Base-by-base conservation (phyloP, 2,888 invertebrate species). In the Lasius fuliginosus region DNA sequence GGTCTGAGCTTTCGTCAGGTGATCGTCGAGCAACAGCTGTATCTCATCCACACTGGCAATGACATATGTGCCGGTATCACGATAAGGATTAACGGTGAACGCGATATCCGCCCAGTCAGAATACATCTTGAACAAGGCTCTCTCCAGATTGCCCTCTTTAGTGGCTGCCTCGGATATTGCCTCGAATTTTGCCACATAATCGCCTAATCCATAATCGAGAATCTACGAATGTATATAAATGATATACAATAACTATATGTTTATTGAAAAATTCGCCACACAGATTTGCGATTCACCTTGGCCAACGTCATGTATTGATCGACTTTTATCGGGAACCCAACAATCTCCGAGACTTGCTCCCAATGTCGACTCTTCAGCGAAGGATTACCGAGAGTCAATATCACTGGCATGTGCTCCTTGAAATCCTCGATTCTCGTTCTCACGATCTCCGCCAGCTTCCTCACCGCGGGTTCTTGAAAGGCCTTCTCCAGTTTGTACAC, bases 1-100 rank as follows among this genome's bases (percentile, higher is more conserved):
- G 0, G 99, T 99, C 94, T 99, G 99, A 1, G 99, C 98, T 95
- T 99, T 99, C 11, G 99, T 98, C 89, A 99, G 97, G 94, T 99
- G 99, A 94, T 99, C 99, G 94, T 99, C 99, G 79, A 99, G 95
- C 73, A 98, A 95, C 53, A 98, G 95, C 95, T 99, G 99, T 93
- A 99, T 99, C 92, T 99, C 99, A 95, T 99, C 99, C 6, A 99
- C 96, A 84, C 98, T 97, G 0, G 98, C 97, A 86, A 99, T 95
- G 89, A 99, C 98, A 91, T 96, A 97, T 0, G 99, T 99, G 15
- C 99, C 99, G 9, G 99, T 98, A 94, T 98, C 98, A 91, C 98
- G 93, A 86, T 98, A 98, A 23, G 96, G 95, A 85, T 97, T 96
- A 79, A 98, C 96, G 12, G 96, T 96, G 93, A 98, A 98, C 92